Evolutionary conservation across 1,140 invertebrate species (phyloP), one percentile per base, ranked within the genome.

Genomic region (Fopius arisanus): DNA sequence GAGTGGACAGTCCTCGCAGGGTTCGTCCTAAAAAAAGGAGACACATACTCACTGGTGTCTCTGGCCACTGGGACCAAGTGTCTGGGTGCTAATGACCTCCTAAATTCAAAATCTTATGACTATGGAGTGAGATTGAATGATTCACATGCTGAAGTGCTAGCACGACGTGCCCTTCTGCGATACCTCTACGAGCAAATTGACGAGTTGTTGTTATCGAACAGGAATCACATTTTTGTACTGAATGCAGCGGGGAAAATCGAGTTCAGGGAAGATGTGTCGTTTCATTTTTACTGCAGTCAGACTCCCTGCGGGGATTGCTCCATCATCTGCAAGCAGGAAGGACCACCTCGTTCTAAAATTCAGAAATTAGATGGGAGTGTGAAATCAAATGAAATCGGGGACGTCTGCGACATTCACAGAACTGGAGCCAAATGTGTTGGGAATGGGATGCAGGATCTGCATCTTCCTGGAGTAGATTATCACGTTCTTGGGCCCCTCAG

Each of bases 231-330:
- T 70, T 89, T 91, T 73, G 73, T 80, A 33, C 74, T 84, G 28
- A 79, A 83, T 14, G 73, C 82, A 1, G 74, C 77, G 6, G 67
- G 78, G 48, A 82, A 79, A 70, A 92, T 90, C 82, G 76, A 78
- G 73, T 71, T 95, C 0, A 92, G 91, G 76, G 67, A 88, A n/a
- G 86, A 88, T 10, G 82, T 95, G 54, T 88, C 90, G 14, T 97
- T 97, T 87, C 93, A 97, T 86, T 94, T 98, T 80, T 96, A 94
- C 81, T 92, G 93, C 23, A 96, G 94, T 77, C 94, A 96, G 81
- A 91, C 93, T 41, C 97, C 96, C 54, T 98, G 97, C 89, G 97
- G 97, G 0, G 97, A 98, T 92, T 96, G 96, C 21, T 93, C 95
- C n/a, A 97, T 98, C 79, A 92, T 96, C 86, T 12, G 26, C 33